phyloP scores from a whole-genome alignment of 2,888 invertebrate species.

The Drosophila lutescens region DNA sequence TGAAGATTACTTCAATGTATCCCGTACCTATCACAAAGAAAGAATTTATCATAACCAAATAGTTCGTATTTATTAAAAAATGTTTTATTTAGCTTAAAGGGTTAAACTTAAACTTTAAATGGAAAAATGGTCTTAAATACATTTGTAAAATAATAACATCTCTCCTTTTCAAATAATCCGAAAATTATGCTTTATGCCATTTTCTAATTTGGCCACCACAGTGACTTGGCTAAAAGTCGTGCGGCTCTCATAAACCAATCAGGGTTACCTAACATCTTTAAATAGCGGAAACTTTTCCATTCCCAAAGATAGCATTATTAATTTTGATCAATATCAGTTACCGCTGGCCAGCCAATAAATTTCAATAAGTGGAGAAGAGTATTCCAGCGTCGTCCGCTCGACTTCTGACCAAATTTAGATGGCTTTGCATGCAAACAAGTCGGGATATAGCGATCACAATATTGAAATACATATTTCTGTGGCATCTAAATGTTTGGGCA shows the following conservation, averaged over 20 bases:
- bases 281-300: slow-evolving; percentile 28
- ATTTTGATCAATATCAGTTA: slow-evolving; percentile 29
- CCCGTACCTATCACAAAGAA: too few relatives aligned
- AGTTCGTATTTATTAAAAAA: too few relatives aligned
- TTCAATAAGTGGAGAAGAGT: slow-evolving; percentile 29
- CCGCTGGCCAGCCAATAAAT: slow-evolving; percentile 24
- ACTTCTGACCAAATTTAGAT: neutral
- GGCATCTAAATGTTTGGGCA: slow-evolving; percentile 45
- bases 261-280: slow-evolving; percentile 9
- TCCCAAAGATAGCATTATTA: slow-evolving; percentile 28
- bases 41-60: too few relatives aligned
- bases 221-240: slow-evolving; percentile 15
- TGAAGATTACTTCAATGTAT: too few relatives aligned
- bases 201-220: neutral
- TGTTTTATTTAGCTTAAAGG: too few relatives aligned
- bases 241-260: slow-evolving; percentile 12
- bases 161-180: too few relatives aligned
- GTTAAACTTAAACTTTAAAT: too few relatives aligned
- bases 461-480: slow-evolving; percentile 26
- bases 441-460: slow-evolving; percentile 29
- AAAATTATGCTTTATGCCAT: too few relatives aligned
- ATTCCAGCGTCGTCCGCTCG: slow-evolving; percentile 24
- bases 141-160: too few relatives aligned
- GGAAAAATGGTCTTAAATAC: too few relatives aligned
- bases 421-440: slow-evolving; percentile 35